Evolutionary conservation across 2,797 vertebrate genomes (phyloP), one percentile per base, ranked within the genome.

Genomic region (Gadopsis bispinosus): DNA sequence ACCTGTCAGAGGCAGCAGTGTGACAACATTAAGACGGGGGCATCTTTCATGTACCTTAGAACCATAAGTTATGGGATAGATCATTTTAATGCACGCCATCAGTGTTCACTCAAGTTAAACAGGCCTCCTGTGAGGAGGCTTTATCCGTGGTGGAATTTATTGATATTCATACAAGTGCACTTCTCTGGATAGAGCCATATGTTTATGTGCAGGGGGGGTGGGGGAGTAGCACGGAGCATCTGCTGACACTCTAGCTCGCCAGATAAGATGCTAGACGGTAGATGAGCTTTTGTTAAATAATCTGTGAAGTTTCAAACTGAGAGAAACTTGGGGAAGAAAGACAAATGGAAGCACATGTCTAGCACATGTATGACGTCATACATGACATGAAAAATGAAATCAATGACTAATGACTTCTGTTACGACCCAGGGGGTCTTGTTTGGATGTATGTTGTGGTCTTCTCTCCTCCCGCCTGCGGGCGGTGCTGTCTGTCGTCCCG

Each of bases 81-180:
- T 90, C 79, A 83, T 80, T 76, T 90, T 68, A 86, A 92, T 75
- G 73, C 71, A 69, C 65, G 76, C 51, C 73, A 88, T 91, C 81
- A 85, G 80, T 76, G 79, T 88, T 91, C 81, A 75, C 79, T 87
- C 79, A 69, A 80, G 59, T 72, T 83, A 84, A 90, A 88, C 83
- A 74, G 82, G 72, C 69, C 67, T 85, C 71, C 83, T 66, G 60
- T 66, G 67, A 77, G 62, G 71, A 73, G 65, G 63, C 61, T 64
- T 78, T 62, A 83, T 90, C 79, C 81, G 67, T 63, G 35, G 61
- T 78, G 69, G 74, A 80, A 78, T 14, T 73, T 77, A 89, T 91
- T 92, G 91, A 87, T 91, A 94, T 92, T 91, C 88, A 85, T 76
- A 85, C 70, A 73, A 84, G 80, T 77, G 73, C 69, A 78, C 74